Evolutionary conservation across 1,140 invertebrate species (phyloP).

Genomic region (Ostrea denselamellosa): DNA sequence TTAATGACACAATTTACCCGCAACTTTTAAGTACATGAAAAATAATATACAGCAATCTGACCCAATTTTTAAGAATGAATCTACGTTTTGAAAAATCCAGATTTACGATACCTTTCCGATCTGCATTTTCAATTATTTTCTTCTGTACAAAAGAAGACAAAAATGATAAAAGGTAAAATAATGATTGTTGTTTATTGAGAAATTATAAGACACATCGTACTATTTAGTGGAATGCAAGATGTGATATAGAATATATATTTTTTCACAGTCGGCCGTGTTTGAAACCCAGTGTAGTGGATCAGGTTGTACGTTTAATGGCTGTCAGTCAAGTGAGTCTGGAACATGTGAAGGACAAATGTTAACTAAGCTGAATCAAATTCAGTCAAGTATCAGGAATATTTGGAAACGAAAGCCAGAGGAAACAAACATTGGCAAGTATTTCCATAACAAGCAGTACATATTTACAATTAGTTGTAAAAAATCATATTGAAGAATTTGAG

Average conservation of each 20-base stretch:
- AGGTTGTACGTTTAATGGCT: constrained; percentile 26
- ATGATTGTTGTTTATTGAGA: background rate
- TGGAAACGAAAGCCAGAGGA: background rate
- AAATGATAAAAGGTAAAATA: background rate
- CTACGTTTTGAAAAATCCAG: too few relatives aligned
- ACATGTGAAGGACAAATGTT: background rate
- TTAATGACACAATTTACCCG: too few relatives aligned
- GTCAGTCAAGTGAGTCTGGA: background rate
- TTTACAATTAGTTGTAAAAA: too few relatives aligned
- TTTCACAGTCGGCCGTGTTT: background rate
- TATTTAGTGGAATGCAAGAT: background rate
- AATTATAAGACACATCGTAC: background rate
- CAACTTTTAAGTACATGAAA: too few relatives aligned
- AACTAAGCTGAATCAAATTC: background rate
- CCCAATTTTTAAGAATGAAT: too few relatives aligned
- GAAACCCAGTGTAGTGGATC: background rate
- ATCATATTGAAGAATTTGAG: too few relatives aligned
- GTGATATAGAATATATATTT: background rate
- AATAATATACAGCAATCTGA: too few relatives aligned
- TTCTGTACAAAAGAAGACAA: background rate
- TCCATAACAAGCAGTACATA: too few relatives aligned
- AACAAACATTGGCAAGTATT: background rate
- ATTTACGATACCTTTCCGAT: background rate
- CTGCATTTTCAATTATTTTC: constrained; percentile 8
- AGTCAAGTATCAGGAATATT: background rate